Percentiles rank a stretch among this genome's conserved stretches.
These are phyloP conservation scores for Takifugu bimaculatus DNA, from an alignment of 2,113 vertebrate species.

Conservation along the genomic window DNA sequence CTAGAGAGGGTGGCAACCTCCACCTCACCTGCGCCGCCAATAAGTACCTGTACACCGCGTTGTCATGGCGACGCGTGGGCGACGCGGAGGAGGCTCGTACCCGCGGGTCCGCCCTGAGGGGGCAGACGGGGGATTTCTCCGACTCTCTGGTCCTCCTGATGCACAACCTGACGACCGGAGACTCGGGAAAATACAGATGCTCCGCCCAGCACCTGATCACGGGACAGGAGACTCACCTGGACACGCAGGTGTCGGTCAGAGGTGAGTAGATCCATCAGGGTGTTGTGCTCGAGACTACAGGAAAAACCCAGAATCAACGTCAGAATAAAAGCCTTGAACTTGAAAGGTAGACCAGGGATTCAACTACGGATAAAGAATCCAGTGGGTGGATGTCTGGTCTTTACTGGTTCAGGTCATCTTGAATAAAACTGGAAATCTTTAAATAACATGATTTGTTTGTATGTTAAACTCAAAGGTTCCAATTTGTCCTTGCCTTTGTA, in stretches of 20 bases:
- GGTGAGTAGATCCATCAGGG: constrained; percentile 63
- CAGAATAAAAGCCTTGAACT: not conserved
- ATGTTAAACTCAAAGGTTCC: too few relatives aligned
- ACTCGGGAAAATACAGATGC: constrained; percentile 88
- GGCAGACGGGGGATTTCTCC: constrained; percentile 76
- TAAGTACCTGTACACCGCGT: constrained; percentile 85
- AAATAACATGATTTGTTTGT: too few relatives aligned
- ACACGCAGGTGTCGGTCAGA: constrained; percentile 83
- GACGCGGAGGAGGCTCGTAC: constrained; percentile 18
- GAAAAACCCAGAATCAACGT: too few relatives aligned
- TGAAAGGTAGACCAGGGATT: not conserved
- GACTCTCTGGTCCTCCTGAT: constrained; percentile 75
- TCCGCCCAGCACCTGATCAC: constrained; percentile 80
- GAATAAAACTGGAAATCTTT: too few relatives aligned
- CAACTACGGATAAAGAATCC: too few relatives aligned
- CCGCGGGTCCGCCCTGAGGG: constrained; percentile 24
- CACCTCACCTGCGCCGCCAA: constrained; percentile 85
- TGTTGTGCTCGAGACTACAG: not conserved
- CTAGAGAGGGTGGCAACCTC: constrained; percentile 85
- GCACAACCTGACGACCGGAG: constrained; percentile 80
- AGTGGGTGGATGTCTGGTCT: too few relatives aligned
- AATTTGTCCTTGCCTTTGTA: too few relatives aligned
- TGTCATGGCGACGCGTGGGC: constrained; percentile 81
- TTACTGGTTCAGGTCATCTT: too few relatives aligned
- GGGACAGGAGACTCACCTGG: constrained; percentile 79